Base-by-base conservation (phyloP, 2,113 vertebrate species). In the Oxygymnocypris stewartii region DNA sequence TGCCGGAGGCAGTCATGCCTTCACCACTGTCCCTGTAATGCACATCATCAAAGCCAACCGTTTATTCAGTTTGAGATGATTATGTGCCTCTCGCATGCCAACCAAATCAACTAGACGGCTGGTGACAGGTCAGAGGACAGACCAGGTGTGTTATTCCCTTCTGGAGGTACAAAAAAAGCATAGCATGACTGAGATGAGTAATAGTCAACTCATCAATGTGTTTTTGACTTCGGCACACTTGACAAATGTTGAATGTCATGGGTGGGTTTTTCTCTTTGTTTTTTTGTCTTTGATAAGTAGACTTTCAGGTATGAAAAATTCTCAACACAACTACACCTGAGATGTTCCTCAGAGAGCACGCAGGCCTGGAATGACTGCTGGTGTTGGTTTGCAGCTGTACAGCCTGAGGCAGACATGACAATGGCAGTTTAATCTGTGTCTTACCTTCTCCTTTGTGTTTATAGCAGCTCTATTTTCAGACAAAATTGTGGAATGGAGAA, bases 101-200 rank as follows among this genome's bases (percentile, higher is more conserved):
- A 84, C 82, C 35, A 35, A 12, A 59, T 84, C 82, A 79, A 83
- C 54, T 25, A 20, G 54, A 42, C n/a, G 57, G 13, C 16, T 73
- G 88, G 78, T 85, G 76, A 80, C 80, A 79, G 82, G 65, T 86
- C 78, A 61, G 28, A 47, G 63, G 75, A 44, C 42, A 59, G 11
- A 75, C 84, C 88, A 89, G 88, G 86, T 89, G 88, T 78, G 71
- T 79, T 31, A 54, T 78, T 84, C 23, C 74, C 86, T 57, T 77
- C 63, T 42, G 63, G 84, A 76, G 57, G 54, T 67, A 73, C 61
- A 75, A 35, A 71, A 84, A 75, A 31, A 83, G 23, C 77, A 42
- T 23, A 31, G 49, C 40, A 61, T 73, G 23, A 42, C 28, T 81
- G 12, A 57, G 42, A 73, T 65, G 79, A 59, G n/a, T 75, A 71